Percentiles rank a stretch among this genome's conserved stretches.
Conservation (phyloP, 1,140 invertebrate genomes). For the Elymnias hypermnestra region DNA sequence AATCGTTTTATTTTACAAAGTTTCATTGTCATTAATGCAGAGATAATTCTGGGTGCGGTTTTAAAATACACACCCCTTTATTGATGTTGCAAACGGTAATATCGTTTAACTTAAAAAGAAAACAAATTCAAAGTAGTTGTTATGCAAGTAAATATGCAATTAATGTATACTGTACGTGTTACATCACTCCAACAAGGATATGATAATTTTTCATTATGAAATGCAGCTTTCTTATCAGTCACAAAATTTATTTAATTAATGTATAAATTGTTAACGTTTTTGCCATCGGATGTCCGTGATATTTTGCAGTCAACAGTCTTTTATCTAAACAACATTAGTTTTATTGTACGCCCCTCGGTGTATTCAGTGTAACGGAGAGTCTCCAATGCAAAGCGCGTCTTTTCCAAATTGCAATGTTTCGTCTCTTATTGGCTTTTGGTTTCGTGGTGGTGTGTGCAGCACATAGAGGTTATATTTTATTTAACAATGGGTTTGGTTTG, state of each 20-base stretch:
- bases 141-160: too few species aligned
- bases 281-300: conserved; percentile 11
- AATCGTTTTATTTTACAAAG: too few species aligned
- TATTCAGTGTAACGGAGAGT: neutral
- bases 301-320: conserved; percentile 49
- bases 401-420: conserved; percentile 21
- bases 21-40: too few species aligned
- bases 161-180: too few species aligned
- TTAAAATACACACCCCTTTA: too few species aligned
- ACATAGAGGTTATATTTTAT: conserved; percentile 31
- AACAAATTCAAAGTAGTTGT: too few species aligned
- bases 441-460: conserved; percentile 30
- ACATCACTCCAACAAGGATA: too few species aligned
- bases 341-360: conserved; percentile 18
- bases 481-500: conserved; percentile 24
- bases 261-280: conserved; percentile 6
- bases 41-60: too few species aligned
- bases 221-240: conserved; percentile 4
- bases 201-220: too few species aligned
- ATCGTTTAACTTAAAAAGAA: too few species aligned
- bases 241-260: neutral
- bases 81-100: too few species aligned
- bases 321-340: conserved; percentile 43
- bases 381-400: neutral
- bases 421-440: conserved; percentile 27